These are phyloP conservation scores for Pandion haliaetus DNA, from an alignment of 2,113 vertebrate species.

Conservation along the genomic window DNA sequence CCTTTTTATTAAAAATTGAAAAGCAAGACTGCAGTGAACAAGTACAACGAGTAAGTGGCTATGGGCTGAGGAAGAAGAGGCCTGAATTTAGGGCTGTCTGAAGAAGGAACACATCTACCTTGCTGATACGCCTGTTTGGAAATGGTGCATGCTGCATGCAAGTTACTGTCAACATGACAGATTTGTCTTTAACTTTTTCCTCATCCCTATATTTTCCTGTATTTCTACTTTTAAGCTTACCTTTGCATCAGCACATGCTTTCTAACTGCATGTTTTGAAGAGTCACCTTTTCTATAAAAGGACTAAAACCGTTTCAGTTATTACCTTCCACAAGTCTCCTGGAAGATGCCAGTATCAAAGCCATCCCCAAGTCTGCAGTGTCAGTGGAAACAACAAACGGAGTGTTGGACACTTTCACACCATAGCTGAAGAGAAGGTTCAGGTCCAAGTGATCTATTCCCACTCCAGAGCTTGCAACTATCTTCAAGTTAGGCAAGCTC, in stretches of 20 bases:
- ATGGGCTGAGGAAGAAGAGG: neutral
- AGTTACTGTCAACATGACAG: neutral
- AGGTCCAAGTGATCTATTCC: slow-evolving; percentile 82
- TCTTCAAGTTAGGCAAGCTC: slow-evolving; percentile 74
- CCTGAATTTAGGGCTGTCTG: neutral
- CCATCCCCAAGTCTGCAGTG: slow-evolving; percentile 82
- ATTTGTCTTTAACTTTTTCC: neutral
- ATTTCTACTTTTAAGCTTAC: neutral
- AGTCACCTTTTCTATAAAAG: neutral
- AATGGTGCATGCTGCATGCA: neutral
- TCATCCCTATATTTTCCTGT: neutral
- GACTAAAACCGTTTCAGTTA: neutral
- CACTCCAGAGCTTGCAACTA: slow-evolving; percentile 74
- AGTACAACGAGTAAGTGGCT: neutral
- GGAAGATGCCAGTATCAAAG: slow-evolving; percentile 79
- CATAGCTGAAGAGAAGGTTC: slow-evolving; percentile 69
- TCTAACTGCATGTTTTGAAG: neutral
- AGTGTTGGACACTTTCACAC: slow-evolving; percentile 78
- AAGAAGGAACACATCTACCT: neutral
- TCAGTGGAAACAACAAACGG: slow-evolving; percentile 71
- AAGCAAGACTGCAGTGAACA: neutral
- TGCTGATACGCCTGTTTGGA: neutral
- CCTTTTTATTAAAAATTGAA: neutral
- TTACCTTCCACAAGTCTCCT: slow-evolving; percentile 79
- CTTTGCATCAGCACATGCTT: neutral